These are phyloP conservation scores for Listronotus bonariensis DNA, from an alignment of 1,140 invertebrate genomes.

Conservation along the genomic window DNA sequence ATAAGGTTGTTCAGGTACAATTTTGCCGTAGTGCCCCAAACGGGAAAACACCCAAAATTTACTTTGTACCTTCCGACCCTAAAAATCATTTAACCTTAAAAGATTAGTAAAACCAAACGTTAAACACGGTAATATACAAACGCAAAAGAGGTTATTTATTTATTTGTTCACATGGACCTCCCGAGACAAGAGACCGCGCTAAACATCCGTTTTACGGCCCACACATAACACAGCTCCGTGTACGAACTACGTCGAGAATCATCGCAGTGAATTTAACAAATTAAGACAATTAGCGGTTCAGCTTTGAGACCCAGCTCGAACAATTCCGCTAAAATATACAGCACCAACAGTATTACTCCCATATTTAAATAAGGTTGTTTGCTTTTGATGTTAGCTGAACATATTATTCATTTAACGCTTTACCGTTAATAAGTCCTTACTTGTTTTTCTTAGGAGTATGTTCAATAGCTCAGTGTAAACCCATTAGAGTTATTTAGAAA, in stretches of 20 bases:
- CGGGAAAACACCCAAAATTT: no score
- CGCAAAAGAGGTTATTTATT: constrained; percentile 14
- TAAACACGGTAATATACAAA: no score
- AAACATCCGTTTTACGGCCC: constrained; percentile 26
- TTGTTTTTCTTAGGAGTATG: constrained; percentile 14
- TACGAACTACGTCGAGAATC: constrained; percentile 11
- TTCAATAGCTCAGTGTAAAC: no score
- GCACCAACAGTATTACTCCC: constrained; percentile 29
- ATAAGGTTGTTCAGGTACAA: no score
- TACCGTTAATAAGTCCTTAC: constrained; percentile 18
- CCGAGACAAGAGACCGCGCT: constrained; percentile 6
- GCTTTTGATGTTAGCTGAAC: constrained; percentile 22
- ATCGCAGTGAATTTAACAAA: constrained; percentile 28
- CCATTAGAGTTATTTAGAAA: no score
- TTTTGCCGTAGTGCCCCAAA: no score
- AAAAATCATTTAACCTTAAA: no score
- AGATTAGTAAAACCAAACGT: no score
- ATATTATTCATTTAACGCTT: constrained; percentile 32
- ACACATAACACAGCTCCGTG: constrained; percentile 29
- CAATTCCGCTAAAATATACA: constrained; percentile 32
- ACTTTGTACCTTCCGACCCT: no score
- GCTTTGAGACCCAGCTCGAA: constrained; percentile 31
- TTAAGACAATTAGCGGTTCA: constrained; percentile 37
- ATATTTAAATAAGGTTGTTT: constrained; percentile 32
- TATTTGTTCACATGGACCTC: constrained; percentile 6